Conservation (phyloP, 2,113 vertebrate species). For the Chitala chitala region DNA sequence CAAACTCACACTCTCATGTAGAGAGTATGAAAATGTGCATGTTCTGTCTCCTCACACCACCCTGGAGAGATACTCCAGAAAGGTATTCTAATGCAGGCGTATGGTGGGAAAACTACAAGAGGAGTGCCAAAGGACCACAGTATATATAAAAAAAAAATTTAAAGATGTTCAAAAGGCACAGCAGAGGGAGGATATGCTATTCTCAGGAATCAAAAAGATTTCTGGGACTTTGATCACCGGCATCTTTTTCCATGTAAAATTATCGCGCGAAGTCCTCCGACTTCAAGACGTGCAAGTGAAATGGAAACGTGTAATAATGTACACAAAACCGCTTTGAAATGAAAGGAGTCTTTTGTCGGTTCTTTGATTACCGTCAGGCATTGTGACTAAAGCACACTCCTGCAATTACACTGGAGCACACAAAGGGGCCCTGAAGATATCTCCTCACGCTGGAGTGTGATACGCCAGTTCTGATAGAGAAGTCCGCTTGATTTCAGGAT, state of each 20-base stretch:
- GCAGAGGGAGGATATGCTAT: conserved; percentile 49
- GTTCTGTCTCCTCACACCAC: neutral
- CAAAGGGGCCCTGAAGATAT: conserved; percentile 19
- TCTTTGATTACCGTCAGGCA: conserved; percentile 44
- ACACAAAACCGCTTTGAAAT: conserved; percentile 35
- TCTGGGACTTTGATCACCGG: conserved; percentile 48
- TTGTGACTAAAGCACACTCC: conserved; percentile 39
- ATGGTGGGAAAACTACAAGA: conserved; percentile 52
- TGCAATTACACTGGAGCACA: conserved; percentile 37
- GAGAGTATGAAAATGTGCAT: conserved; percentile 2
- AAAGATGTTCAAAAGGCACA: conserved; percentile 58
- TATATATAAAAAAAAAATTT: conserved; percentile 10
- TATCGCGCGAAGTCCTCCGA: conserved; percentile 27
- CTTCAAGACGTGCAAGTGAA: conserved; percentile 35
- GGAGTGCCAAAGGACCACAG: conserved; percentile 48
- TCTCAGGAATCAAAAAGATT: conserved; percentile 60
- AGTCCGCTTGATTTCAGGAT: neutral
- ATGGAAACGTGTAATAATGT: conserved; percentile 45
- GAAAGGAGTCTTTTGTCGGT: conserved; percentile 36
- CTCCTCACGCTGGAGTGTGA: neutral
- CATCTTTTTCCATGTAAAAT: conserved; percentile 41
- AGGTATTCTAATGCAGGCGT: conserved; percentile 20
- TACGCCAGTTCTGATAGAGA: neutral
- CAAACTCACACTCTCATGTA: neutral
- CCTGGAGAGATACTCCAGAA: conserved; percentile 20